Evolutionary conservation across 1,140 invertebrate species (phyloP).

Genomic region (Diabrotica undecimpunctata): DNA sequence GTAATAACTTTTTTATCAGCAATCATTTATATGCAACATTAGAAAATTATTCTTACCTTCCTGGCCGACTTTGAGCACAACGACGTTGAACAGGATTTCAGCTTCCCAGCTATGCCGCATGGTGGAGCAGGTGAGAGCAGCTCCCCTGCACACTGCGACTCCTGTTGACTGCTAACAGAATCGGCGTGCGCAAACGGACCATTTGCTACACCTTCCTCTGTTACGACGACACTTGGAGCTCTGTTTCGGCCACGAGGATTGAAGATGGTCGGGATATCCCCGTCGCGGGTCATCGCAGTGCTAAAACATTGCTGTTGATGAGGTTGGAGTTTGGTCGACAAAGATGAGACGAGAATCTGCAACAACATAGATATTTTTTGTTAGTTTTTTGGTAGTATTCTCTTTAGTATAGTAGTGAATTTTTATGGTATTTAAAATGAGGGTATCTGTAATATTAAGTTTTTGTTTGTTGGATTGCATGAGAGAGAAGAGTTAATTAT

Average conservation of each 20-base stretch:
- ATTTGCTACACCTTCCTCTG: conserved; percentile 58
- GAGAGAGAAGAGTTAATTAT: no score
- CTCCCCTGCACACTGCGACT: conserved; percentile 49
- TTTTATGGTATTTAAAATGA: neutral
- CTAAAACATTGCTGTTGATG: conserved; percentile 11
- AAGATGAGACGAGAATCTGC: neutral
- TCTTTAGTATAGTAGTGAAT: neutral
- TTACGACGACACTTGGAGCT: conserved; percentile 67
- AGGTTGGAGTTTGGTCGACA: neutral
- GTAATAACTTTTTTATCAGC: no score
- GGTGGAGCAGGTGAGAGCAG: conserved; percentile 50
- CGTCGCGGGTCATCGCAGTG: conserved; percentile 35
- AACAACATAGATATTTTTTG: neutral
- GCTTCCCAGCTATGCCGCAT: conserved; percentile 39
- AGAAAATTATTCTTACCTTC: conserved; percentile 51
- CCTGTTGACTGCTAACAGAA: conserved; percentile 57
- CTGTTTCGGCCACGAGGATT: conserved; percentile 65
- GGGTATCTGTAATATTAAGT: neutral
- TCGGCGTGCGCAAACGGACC: conserved; percentile 57
- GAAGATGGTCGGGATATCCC: conserved; percentile 71
- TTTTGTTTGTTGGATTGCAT: no score
- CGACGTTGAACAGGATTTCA: conserved; percentile 58
- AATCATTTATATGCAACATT: no score
- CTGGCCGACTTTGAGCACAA: conserved; percentile 68
- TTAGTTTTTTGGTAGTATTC: neutral